These are phyloP conservation scores for Malurus elegans DNA, from an alignment of 2,113 vertebrate species.

Conservation along the genomic window DNA sequence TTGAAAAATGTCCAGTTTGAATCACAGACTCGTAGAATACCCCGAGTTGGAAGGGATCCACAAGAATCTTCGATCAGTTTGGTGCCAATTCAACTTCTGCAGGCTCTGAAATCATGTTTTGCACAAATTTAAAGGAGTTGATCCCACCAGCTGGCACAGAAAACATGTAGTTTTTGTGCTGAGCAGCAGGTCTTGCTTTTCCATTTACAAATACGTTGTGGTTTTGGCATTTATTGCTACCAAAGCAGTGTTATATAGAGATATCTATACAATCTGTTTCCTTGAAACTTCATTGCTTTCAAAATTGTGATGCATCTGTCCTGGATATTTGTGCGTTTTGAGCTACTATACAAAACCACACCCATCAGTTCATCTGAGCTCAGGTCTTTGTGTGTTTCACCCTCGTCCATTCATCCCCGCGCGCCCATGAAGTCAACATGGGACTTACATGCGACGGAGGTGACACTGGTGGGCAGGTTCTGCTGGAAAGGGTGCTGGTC, in stretches of 20 bases:
- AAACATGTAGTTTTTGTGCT: background rate
- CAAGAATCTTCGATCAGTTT: background rate
- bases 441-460: slow-evolving; percentile 84
- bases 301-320: fast-evolving
- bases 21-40: background rate
- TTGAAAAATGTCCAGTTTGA: background rate
- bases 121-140: background rate
- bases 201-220: fast-evolving
- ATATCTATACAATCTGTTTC: background rate
- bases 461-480: slow-evolving; percentile 77
- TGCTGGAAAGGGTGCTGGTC: slow-evolving; percentile 81
- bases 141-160: background rate
- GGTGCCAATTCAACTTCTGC: background rate
- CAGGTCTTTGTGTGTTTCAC: fast-evolving
- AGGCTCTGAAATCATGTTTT: background rate
- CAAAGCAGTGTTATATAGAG: background rate
- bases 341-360: background rate
- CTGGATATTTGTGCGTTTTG: fast-evolving
- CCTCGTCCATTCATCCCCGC: fast-evolving
- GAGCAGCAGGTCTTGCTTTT: background rate
- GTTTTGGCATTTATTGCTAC: background rate
- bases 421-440: fast-evolving
- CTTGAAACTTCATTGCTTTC: background rate
- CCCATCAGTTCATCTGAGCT: background rate
- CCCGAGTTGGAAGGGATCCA: background rate